These are phyloP conservation scores for Carassius carassius DNA, from an alignment of 2,113 vertebrate genomes.

Conservation along the genomic window DNA sequence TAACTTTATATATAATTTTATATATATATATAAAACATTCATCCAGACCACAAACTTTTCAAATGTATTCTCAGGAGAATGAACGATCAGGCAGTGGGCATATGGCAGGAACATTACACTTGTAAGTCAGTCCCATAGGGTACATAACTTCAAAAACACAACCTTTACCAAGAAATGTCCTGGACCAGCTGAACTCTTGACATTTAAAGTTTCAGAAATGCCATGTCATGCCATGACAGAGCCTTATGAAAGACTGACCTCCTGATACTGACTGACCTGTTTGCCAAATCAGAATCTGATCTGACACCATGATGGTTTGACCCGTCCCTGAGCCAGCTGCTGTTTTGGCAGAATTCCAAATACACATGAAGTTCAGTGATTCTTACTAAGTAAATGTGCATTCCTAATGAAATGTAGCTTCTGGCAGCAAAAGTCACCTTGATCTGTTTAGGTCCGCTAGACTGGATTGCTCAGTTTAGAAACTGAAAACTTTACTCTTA, in stretches of 20 bases:
- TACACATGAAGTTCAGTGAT: background rate
- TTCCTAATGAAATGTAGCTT: background rate
- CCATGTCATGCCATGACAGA: background rate
- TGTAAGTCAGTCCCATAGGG: background rate
- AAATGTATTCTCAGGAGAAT: background rate
- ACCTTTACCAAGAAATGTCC: background rate
- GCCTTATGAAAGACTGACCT: conserved; percentile 38
- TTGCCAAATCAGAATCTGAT: conserved; percentile 11
- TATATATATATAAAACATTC: too few relatives aligned
- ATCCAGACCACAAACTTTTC: background rate
- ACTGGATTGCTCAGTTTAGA: background rate
- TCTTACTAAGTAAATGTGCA: background rate
- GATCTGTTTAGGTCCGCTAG: background rate
- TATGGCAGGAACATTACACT: background rate
- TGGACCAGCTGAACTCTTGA: background rate
- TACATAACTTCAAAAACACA: background rate
- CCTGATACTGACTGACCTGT: too few relatives aligned
- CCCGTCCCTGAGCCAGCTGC: background rate
- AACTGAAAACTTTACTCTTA: background rate
- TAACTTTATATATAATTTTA: too few relatives aligned
- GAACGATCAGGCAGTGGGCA: background rate
- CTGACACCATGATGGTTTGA: background rate
- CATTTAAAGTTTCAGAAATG: background rate
- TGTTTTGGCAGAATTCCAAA: background rate
- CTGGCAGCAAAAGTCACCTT: background rate